These are phyloP conservation scores for Apodemus speciosus DNA, from an alignment of 2,113 vertebrate species.

Conservation along the genomic window DNA sequence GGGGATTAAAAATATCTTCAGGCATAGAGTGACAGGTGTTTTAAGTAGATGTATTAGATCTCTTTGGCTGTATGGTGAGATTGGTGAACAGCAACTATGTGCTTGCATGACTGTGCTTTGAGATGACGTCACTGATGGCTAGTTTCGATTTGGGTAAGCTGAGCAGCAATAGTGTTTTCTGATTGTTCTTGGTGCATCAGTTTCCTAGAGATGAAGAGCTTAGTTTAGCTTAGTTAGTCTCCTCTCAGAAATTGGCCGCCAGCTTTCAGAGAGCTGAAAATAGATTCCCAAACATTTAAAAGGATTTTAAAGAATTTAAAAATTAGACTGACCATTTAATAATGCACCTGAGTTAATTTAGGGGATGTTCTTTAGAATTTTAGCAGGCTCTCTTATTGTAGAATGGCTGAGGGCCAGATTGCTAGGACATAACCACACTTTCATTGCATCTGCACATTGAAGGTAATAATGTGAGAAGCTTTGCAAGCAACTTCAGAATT, in stretches of 20 bases:
- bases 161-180: neutral
- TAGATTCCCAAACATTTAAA: neutral
- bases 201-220: neutral
- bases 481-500: neutral
- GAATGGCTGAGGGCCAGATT: neutral
- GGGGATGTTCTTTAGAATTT: neutral
- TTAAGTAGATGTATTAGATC: neutral
- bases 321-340: neutral
- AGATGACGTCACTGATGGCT: neutral
- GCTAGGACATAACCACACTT: neutral
- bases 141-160: neutral
- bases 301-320: neutral
- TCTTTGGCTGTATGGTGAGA: fast-evolving
- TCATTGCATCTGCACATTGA: neutral
- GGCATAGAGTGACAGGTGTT: fast-evolving
- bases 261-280: conserved; percentile 25
- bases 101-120: neutral
- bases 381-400: neutral
- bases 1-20: too few species aligned
- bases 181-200: neutral
- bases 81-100: fast-evolving
- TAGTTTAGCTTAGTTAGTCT: neutral
- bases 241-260: neutral
- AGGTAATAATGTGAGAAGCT: neutral
- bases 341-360: neutral